A percentile compares a stretch with the other conserved stretches of the same genome.
phyloP scores from a whole-genome alignment of 2,797 vertebrate genomes.

The Cygnus olor region DNA sequence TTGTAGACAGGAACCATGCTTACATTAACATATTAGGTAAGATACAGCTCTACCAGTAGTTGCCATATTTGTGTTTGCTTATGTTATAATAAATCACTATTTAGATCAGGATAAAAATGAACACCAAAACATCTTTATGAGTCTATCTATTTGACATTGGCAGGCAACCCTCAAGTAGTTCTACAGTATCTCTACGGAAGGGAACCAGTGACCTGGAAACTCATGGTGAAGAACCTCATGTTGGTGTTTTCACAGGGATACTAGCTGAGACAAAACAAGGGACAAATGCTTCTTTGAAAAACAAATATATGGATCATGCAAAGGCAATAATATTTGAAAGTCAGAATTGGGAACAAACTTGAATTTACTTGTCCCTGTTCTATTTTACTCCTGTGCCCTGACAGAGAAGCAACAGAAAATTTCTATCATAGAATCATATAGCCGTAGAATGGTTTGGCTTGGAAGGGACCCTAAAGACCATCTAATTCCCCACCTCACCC shows the following conservation, averaged over 20 bases:
- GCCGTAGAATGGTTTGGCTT: too few relatives aligned
- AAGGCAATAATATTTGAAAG: not conserved
- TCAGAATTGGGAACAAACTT: not conserved
- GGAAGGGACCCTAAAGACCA: too few relatives aligned
- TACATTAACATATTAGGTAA: constrained; percentile 61
- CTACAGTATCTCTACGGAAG: constrained; percentile 29
- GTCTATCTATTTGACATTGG: constrained; percentile 41
- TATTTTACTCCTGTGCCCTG: not conserved
- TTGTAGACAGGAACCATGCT: constrained; percentile 56
- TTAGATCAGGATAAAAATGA: constrained; percentile 44
- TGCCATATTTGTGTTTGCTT: constrained; percentile 56
- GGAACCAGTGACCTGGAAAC: constrained; percentile 27
- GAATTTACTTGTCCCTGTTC: not conserved
- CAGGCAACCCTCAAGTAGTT: constrained; percentile 54
- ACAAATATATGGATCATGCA: not conserved
- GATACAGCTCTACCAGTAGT: not conserved
- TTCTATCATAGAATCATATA: not conserved
- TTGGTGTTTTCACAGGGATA: constrained; percentile 9
- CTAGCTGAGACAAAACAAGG: not conserved
- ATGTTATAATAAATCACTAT: constrained; percentile 65
- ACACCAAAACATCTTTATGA: constrained; percentile 46
- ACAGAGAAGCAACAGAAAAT: not conserved
- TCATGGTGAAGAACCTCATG: not conserved
- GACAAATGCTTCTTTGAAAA: not conserved
- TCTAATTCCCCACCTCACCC: too few relatives aligned